These are phyloP conservation scores for Drosophila ercepeae DNA, from an alignment of 1,140 invertebrate genomes.

Conservation along the genomic window DNA sequence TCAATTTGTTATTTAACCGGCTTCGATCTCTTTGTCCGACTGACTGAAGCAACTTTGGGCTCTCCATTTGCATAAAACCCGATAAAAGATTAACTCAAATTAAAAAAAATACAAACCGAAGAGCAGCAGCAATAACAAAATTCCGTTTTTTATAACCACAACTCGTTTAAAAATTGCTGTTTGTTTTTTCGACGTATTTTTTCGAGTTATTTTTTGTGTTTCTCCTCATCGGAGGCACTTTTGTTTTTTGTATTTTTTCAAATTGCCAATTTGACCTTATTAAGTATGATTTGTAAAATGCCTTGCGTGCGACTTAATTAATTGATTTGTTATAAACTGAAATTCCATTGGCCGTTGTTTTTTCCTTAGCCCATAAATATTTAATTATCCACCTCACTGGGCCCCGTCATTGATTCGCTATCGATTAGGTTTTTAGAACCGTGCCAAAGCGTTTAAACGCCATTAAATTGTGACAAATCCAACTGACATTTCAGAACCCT, in stretches of 20 bases:
- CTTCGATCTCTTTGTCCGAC: constrained; percentile 61
- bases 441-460: constrained; percentile 50
- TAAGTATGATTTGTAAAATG: constrained; percentile 56
- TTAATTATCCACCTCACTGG: constrained; percentile 22
- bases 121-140: constrained; percentile 18
- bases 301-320: constrained; percentile 58
- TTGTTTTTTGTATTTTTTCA: constrained; percentile 11
- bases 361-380: constrained; percentile 55
- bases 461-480: constrained; percentile 38
- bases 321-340: constrained; percentile 51
- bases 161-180: constrained; percentile 25
- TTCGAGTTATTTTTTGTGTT: too few species aligned
- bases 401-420: constrained; percentile 6
- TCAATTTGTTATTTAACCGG: constrained; percentile 77
- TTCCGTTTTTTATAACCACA: constrained; percentile 19
- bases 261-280: constrained; percentile 71
- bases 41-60: constrained; percentile 35
- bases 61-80: constrained; percentile 41
- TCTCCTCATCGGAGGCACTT: too few species aligned
- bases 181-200: constrained; percentile 23
- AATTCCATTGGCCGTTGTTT: constrained; percentile 40
- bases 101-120: neutral
- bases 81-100: constrained; percentile 23
- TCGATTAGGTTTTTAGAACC: constrained; percentile 34
- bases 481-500: constrained; percentile 19